Percentiles rank a stretch among this genome's conserved stretches.
Conservation (phyloP, 2,797 vertebrate genomes). For the Picus viridis region DNA sequence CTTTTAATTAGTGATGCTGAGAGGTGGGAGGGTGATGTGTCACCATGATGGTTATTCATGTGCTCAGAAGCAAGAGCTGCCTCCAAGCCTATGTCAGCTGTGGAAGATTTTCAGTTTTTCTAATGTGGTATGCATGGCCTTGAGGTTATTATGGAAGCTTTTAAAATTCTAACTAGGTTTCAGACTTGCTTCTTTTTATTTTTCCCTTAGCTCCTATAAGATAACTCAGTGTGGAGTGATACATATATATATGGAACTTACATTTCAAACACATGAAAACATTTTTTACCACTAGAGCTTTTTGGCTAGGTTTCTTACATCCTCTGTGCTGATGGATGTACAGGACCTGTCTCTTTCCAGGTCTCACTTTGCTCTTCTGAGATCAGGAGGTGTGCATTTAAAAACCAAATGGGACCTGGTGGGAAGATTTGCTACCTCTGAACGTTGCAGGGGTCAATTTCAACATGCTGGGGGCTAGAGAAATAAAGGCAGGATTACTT, state of each 20-base stretch:
- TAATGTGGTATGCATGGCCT: conserved; percentile 55
- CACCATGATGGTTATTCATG: conserved; percentile 51
- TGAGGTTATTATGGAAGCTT: conserved; percentile 63
- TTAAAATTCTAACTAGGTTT: conserved; percentile 70
- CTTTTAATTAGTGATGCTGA: conserved; percentile 59
- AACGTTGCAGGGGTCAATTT: conserved; percentile 68
- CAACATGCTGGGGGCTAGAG: conserved; percentile 32
- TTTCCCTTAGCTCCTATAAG: conserved; percentile 36
- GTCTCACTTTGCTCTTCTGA: conserved; percentile 39
- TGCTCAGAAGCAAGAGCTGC: conserved; percentile 53
- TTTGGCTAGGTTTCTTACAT: conserved; percentile 4
- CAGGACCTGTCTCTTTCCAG: conserved; percentile 8
- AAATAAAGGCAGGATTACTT: conserved; percentile 44
- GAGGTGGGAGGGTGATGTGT: conserved; percentile 43
- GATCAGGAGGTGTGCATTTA: conserved; percentile 55
- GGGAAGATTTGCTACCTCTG: conserved; percentile 58
- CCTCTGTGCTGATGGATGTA: not conserved
- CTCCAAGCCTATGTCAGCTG: conserved; percentile 45
- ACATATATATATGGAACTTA: conserved; percentile 9
- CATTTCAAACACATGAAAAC: conserved; percentile 8
- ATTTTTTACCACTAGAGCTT: conserved; percentile 39
- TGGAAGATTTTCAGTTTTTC: conserved; percentile 70
- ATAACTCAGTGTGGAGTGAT: conserved; percentile 15
- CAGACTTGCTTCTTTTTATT: conserved; percentile 53
- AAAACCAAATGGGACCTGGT: conserved; percentile 63